phyloP scores from a whole-genome alignment of 1,140 invertebrate species.

The Eupeodes corollae region DNA sequence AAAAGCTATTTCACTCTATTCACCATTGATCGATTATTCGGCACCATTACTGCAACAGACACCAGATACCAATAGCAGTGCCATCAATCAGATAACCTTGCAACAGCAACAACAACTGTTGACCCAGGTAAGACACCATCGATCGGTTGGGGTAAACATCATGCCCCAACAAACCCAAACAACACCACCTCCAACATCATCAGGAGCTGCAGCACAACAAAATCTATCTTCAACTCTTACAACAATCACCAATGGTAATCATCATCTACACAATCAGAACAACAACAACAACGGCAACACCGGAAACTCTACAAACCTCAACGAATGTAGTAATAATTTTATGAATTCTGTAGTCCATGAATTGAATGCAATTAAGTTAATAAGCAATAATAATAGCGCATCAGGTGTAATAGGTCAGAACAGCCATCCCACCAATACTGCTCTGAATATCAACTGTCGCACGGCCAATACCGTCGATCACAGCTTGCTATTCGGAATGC shows the following conservation, averaged over 20 bases:
- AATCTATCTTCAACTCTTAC: neutral
- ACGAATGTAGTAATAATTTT: slow-evolving; percentile 31
- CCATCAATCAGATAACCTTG: slow-evolving; percentile 1
- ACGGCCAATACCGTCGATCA: neutral
- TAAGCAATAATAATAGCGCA: slow-evolving; percentile 31
- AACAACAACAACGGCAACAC: slow-evolving; percentile 12
- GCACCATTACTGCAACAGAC: slow-evolving; percentile 33
- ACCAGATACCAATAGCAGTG: slow-evolving; percentile 2
- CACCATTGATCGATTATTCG: slow-evolving; percentile 32
- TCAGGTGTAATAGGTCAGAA: slow-evolving; percentile 1
- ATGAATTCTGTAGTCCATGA: neutral
- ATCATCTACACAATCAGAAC: slow-evolving; percentile 10
- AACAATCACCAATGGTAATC: slow-evolving; percentile 8
- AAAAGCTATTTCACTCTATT: slow-evolving; percentile 10
- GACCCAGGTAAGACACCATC: too few relatives aligned
- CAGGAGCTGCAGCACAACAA: neutral
- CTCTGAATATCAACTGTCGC: neutral
- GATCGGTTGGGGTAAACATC: too few relatives aligned
- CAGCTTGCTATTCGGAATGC: neutral
- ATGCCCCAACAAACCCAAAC: too few relatives aligned
- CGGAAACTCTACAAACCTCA: slow-evolving; percentile 11
- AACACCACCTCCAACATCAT: neutral
- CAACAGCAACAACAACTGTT: slow-evolving; percentile 4
- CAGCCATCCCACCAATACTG: neutral
- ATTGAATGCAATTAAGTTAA: slow-evolving; percentile 14